Base-by-base conservation (phyloP, 2,888 invertebrate genomes). In the Lottia scabra region DNA sequence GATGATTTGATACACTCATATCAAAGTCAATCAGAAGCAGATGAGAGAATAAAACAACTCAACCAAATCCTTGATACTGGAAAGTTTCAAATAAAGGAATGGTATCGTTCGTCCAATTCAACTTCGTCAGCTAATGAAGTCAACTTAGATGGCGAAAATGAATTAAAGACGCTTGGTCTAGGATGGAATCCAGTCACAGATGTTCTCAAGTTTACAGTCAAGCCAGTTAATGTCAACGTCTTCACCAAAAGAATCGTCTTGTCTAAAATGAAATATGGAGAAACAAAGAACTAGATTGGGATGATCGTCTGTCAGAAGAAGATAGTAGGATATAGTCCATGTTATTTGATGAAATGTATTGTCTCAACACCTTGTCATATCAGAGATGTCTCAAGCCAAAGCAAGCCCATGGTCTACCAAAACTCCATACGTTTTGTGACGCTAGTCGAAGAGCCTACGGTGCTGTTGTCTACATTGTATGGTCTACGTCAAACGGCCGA, bases 1-100 rank as follows among this genome's bases (percentile, higher is more conserved):
- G 74, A 67, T 26, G 74, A 74, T 46, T 23, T 69, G 6, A 65
- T 73, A 26, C 65, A 65, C 19, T 73, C 73, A 15, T 69, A 65
- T 48, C 45, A 23, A 10, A 38, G 23, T 23, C 13, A 15, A 1
- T 19, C n/a, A 5, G 30, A 67, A 30, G 72, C 72, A 16, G 23
- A n/a, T 12, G 45, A 68, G n/a, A 12, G 30, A 23, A 72, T 68
- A 23, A 15, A 6, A 38, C 63, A 65, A 12, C 46, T 73, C 30
- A 69, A 73, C 45, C 3, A 56, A 15, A 23, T 69, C n/a, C 44
- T 73, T 15, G 45, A 45, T 4, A 43, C 65, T 16, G 73, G 73
- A 16, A 65, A 65, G 38, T 73, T 73, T 26, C 38, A 67, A 63
- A 68, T 72, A 12, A 67, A 72, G 23, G 46, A 64, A 38, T 72